A percentile compares a stretch with the other conserved stretches of the same genome.
Conservation (phyloP, 1,140 invertebrate species). For the Ladona fulva region DNA sequence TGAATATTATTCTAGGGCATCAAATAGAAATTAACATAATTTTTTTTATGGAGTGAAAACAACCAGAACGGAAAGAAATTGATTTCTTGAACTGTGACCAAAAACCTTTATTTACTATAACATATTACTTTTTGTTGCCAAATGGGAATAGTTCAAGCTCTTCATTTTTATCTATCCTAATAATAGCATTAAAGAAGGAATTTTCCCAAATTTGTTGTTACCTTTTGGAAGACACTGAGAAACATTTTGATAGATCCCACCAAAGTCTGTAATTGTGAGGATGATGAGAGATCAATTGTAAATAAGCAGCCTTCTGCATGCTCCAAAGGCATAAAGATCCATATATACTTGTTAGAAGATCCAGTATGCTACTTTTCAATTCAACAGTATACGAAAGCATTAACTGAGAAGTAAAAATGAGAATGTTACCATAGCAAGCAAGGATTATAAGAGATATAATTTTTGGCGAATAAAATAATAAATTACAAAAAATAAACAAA, state of each 20-base stretch:
- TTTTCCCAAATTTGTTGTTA: too few species aligned
- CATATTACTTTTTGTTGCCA: too few species aligned
- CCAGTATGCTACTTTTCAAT: neutral
- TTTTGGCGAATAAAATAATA: neutral
- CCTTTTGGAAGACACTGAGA: neutral
- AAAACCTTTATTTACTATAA: too few species aligned
- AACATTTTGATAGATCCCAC: neutral
- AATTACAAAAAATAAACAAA: neutral
- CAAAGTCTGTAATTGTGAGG: neutral
- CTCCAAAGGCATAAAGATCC: neutral
- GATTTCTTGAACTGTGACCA: too few species aligned
- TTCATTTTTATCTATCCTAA: too few species aligned
- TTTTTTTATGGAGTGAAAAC: too few species aligned
- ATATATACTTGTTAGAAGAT: neutral
- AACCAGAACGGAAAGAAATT: too few species aligned
- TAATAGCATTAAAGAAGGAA: too few species aligned
- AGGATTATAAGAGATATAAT: neutral
- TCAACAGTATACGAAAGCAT: neutral
- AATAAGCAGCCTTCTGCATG: neutral
- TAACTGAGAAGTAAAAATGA: neutral
- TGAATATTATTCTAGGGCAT: too few species aligned
- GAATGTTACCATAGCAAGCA: neutral
- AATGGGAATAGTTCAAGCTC: too few species aligned
- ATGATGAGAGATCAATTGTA: neutral
- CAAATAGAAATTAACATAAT: too few species aligned